phyloP scores from a whole-genome alignment of 35 echinoderm and acorn worm species.

The Chiridota heheva region DNA sequence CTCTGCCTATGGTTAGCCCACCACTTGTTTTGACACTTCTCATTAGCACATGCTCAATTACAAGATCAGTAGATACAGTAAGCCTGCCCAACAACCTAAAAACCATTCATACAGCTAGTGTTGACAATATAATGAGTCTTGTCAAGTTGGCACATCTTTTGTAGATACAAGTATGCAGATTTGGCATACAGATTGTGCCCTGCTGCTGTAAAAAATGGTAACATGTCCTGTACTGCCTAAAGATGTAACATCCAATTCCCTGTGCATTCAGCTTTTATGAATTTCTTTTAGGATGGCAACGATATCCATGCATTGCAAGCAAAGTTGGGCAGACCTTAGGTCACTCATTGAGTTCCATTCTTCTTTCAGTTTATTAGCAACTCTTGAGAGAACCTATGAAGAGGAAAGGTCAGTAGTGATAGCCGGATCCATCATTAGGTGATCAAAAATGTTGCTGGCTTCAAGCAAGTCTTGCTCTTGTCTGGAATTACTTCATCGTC shows the following conservation, averaged over 20 bases:
- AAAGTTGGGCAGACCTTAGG: constrained; percentile 44
- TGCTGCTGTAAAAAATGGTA: constrained; percentile 60
- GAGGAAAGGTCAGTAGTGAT: constrained; percentile 12
- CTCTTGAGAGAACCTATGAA: neutral
- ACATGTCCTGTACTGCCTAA: constrained; percentile 38
- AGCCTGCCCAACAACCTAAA: constrained; percentile 45
- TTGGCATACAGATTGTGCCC: constrained; percentile 62
- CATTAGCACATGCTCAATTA: constrained; percentile 74
- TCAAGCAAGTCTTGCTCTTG: too few species aligned
- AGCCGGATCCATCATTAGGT: constrained; percentile 18
- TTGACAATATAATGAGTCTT: constrained; percentile 42
- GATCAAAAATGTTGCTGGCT: constrained; percentile 45
- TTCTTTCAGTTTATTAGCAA: constrained; percentile 10
- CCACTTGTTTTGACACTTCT: constrained; percentile 59
- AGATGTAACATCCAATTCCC: constrained; percentile 48
- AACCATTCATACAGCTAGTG: constrained; percentile 8
- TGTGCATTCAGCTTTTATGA: constrained; percentile 31
- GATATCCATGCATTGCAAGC: constrained; percentile 48
- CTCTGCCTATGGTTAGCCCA: constrained; percentile 60
- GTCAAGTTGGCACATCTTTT: constrained; percentile 20
- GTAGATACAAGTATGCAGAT: constrained; percentile 50
- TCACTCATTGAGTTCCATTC: constrained; percentile 16
- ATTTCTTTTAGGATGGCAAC: neutral
- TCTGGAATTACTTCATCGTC: too few species aligned
- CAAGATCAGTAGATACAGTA: constrained; percentile 40